phyloP scores from a whole-genome alignment of 1,140 invertebrate species.

The Drosophila repleta region DNA sequence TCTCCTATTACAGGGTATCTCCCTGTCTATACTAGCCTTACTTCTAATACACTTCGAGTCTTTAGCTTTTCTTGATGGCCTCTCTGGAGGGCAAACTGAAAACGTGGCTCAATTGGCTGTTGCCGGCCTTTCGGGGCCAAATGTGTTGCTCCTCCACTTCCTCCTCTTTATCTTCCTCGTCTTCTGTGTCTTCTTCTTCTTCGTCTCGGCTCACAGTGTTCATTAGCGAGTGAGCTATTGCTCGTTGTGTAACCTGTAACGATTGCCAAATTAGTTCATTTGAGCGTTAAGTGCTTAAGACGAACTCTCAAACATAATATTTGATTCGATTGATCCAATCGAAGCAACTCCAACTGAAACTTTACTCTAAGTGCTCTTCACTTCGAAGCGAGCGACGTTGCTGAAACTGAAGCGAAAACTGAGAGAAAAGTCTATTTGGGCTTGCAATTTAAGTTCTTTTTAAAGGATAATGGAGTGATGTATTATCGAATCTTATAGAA shows the following conservation, averaged over 20 bases:
- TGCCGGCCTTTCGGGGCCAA: slow-evolving; percentile 6
- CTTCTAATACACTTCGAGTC: background rate
- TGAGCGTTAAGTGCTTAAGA: slow-evolving; percentile 66
- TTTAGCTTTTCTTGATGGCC: background rate
- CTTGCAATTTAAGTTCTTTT: no score
- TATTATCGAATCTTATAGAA: no score
- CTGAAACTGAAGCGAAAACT: background rate
- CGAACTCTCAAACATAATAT: slow-evolving; percentile 47
- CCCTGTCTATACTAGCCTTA: no score
- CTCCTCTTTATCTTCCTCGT: slow-evolving; percentile 12
- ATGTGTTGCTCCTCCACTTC: slow-evolving; percentile 1
- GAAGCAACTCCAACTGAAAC: slow-evolving; percentile 24
- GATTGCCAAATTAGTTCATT: slow-evolving; percentile 67
- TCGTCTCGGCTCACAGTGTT: slow-evolving; percentile 33
- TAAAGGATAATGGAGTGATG: no score
- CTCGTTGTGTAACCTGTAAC: slow-evolving; percentile 27
- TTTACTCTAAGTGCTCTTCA: slow-evolving; percentile 31
- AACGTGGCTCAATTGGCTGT: slow-evolving; percentile 32
- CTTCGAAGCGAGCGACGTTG: background rate
- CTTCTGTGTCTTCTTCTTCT: background rate
- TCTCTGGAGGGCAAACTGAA: slow-evolving; percentile 24
- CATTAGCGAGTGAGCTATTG: slow-evolving; percentile 59
- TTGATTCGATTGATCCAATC: slow-evolving; percentile 53
- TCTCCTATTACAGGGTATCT: slow-evolving; percentile 5
- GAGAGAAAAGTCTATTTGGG: background rate